phyloP scores from a whole-genome alignment of 2,113 vertebrate genomes.

The Bos javanicus region DNA sequence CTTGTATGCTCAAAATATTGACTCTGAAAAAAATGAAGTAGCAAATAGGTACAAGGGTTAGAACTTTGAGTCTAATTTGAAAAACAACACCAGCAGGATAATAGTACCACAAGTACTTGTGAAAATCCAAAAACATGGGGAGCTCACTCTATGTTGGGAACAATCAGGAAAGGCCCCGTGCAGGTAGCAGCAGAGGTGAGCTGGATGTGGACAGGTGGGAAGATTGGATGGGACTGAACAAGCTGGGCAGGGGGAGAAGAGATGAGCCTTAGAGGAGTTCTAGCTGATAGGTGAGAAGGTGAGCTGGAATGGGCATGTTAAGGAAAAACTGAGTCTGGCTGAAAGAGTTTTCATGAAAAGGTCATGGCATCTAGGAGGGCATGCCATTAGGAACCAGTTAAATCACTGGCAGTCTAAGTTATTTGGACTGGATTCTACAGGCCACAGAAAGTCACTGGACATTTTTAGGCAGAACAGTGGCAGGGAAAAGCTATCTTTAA shows the following conservation, averaged over 20 bases:
- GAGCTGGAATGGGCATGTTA: neutral
- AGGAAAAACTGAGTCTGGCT: neutral
- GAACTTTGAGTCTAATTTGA: neutral
- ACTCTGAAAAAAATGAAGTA: neutral
- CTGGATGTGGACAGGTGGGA: neutral
- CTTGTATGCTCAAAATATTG: neutral
- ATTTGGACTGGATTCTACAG: neutral
- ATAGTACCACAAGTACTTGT: neutral
- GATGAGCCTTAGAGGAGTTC: neutral
- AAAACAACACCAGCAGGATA: neutral
- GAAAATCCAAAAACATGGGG: neutral
- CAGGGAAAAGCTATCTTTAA: neutral
- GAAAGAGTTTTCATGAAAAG: neutral
- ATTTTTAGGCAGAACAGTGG: neutral
- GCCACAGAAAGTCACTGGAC: neutral
- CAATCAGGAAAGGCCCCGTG: neutral
- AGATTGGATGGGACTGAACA: neutral
- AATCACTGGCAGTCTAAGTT: neutral
- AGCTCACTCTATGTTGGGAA: neutral
- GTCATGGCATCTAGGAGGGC: too few species aligned
- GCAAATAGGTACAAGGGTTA: neutral
- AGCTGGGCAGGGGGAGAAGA: neutral
- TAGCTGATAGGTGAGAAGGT: neutral
- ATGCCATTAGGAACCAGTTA: neutral
- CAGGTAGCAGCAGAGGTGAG: neutral